These are phyloP conservation scores for Nemotelus nigrinus DNA, from an alignment of 2,888 invertebrate species.

Conservation along the genomic window DNA sequence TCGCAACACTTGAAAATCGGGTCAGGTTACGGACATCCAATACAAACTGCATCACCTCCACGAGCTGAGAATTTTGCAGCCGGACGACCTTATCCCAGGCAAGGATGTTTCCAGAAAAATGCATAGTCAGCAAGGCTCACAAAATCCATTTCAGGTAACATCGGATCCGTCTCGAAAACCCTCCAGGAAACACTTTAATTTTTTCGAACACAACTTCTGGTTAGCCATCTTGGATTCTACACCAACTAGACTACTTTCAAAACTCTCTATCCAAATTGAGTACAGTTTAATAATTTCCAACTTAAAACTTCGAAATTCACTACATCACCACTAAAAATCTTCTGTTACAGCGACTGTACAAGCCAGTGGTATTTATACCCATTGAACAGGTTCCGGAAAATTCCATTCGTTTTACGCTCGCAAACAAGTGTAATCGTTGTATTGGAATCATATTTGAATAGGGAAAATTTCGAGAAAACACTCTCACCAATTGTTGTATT, in stretches of 20 bases:
- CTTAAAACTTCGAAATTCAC: slow-evolving; percentile 1
- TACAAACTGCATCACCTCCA: no score
- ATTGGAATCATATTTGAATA: background rate
- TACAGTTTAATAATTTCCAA: background rate
- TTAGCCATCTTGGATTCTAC: slow-evolving; percentile 19
- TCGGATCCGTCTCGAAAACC: background rate
- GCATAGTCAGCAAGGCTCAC: background rate
- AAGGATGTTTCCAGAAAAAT: background rate
- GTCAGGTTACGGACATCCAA: no score
- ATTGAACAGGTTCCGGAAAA: slow-evolving; percentile 34
- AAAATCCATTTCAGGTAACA: background rate
- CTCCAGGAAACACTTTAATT: background rate
- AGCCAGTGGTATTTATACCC: slow-evolving; percentile 31
- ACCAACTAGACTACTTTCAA: background rate
- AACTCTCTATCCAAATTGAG: background rate
- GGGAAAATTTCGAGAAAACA: background rate
- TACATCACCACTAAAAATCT: slow-evolving; percentile 10
- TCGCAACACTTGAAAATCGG: no score
- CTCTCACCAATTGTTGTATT: background rate
- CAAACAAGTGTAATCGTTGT: background rate
- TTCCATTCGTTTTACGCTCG: slow-evolving; percentile 3
- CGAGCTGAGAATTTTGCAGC: background rate
- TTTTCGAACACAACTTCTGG: background rate
- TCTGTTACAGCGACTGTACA: background rate
- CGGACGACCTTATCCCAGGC: no score